Evolutionary conservation across 1,140 invertebrate genomes (phyloP).

Genomic region (Odontomachus brunneus): DNA sequence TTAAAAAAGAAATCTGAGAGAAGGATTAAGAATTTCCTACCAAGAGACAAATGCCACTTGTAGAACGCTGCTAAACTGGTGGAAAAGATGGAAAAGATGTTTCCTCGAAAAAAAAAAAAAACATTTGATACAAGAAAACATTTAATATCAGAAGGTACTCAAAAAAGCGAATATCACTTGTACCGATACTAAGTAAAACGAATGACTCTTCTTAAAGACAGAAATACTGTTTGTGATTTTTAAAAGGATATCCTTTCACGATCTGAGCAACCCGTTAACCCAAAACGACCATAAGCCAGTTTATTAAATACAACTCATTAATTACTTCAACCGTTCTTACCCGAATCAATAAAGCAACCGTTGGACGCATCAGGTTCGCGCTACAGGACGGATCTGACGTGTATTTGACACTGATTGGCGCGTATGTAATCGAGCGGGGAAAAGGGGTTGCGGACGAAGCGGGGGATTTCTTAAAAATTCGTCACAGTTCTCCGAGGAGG

Average conservation of each 20-base stretch:
- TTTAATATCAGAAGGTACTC: no score
- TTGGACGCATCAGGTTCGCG: conserved; percentile 18
- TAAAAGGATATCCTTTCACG: no score
- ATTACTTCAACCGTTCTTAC: not conserved
- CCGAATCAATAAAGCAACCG: conserved; percentile 29
- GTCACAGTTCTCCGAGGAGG: conserved; percentile 36
- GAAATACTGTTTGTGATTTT: no score
- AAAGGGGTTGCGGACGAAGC: not conserved
- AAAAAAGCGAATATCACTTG: no score
- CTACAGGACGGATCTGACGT: not conserved
- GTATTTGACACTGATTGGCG: conserved; percentile 45
- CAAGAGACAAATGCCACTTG: no score
- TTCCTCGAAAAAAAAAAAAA: no score
- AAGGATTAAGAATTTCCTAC: not conserved
- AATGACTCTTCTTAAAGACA: no score
- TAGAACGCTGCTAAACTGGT: no score
- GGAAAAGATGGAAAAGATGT: no score
- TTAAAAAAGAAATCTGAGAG: not conserved
- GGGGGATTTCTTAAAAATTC: conserved; percentile 46
- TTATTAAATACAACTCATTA: not conserved
- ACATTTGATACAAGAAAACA: no score
- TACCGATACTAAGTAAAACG: no score
- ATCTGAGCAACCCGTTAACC: no score
- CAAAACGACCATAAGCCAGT: not conserved
- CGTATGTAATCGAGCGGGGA: conserved; percentile 8